Base-by-base conservation (phyloP, 2,113 vertebrate species). In the Misgurnus mizolepis region DNA sequence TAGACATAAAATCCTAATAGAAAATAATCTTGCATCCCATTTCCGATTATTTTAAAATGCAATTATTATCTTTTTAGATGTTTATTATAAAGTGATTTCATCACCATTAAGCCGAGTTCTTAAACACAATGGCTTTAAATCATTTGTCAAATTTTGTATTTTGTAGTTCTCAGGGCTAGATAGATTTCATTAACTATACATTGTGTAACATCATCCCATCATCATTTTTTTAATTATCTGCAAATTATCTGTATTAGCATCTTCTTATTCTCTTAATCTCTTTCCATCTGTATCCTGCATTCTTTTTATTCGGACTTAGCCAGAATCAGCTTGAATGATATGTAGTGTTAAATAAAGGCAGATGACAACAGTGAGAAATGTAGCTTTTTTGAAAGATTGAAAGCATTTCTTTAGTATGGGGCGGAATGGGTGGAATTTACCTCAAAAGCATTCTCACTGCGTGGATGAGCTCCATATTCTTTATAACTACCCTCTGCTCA, bases 361-460 rank as follows among this genome's bases (percentile, higher is more conserved):
- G 27, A 71, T 45, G 49, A 43, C 43, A 70, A 77, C 27, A 50
- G 41, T 34, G 60, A 75, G 68, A 56, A 71, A 67, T 79, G 75
- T 43, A n/a, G 72, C 47, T 40, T 8, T 67, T 3, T 34, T 8
- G 67, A 80, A 77, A 74, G 76, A 85, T 74, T 83, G 55, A 83
- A 87, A 56, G 22, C 39, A 53, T 53, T 69, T 64, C 62, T 69
- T 17, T 15, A 78, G 67, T 18, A 2, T 22, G 14, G 45, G 58
- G 53, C 53, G 18, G 22, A 18, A 67, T 5, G 49, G 49, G 22
- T 79, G 62, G 81, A 67, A 53, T 22, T 12, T 39, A 56, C 69
- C 60, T 71, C 15, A 8, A 65, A 47, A 62, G 55, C 74, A 62
- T 58, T 73, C 15, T 50, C 27, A 34, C 22, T 22, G 22, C 22